A percentile compares a stretch with the other conserved stretches of the same genome.
Evolutionary conservation across 2,888 invertebrate genomes (phyloP).

Genomic region (Stomorhina lunata): DNA sequence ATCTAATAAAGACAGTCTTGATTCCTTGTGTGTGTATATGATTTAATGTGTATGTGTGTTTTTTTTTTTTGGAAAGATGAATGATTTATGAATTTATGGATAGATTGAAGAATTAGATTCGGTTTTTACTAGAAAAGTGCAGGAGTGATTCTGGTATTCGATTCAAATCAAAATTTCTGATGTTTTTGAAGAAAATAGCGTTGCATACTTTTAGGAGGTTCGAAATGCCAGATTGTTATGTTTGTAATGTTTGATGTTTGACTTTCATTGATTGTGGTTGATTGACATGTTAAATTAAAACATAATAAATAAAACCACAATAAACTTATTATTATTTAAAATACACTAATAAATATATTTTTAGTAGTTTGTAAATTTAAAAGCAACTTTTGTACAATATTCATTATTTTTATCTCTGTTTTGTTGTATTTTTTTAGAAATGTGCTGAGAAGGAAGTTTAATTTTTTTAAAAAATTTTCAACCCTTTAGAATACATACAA

Average conservation of each 20-base stretch:
- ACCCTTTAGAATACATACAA: slow-evolving; percentile 23
- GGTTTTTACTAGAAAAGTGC: slow-evolving; percentile 6
- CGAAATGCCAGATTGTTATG: too few relatives aligned
- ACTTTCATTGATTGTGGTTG: neutral
- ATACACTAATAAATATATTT: neutral
- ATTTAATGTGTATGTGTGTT: slow-evolving; percentile 10
- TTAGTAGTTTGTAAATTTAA: slow-evolving; percentile 18
- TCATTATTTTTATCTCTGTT: neutral
- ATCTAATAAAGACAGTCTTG: slow-evolving; percentile 65
- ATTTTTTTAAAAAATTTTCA: slow-evolving; percentile 1
- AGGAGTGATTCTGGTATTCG: neutral
- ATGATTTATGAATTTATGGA: neutral
- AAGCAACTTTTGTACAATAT: slow-evolving; percentile 45
- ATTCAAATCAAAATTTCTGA: too few relatives aligned
- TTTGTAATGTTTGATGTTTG: too few relatives aligned
- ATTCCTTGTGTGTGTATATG: slow-evolving; percentile 53
- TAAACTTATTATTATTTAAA: neutral
- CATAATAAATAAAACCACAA: neutral
- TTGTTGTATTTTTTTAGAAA: neutral
- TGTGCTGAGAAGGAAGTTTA: neutral
- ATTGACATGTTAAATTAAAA: slow-evolving; percentile 17
- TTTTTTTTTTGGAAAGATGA: neutral
- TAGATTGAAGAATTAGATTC: neutral
- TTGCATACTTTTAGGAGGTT: too few relatives aligned
- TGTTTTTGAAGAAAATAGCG: too few relatives aligned